phyloP scores from a whole-genome alignment of 1,140 invertebrate genomes.

The Zaprionus davidi region DNA sequence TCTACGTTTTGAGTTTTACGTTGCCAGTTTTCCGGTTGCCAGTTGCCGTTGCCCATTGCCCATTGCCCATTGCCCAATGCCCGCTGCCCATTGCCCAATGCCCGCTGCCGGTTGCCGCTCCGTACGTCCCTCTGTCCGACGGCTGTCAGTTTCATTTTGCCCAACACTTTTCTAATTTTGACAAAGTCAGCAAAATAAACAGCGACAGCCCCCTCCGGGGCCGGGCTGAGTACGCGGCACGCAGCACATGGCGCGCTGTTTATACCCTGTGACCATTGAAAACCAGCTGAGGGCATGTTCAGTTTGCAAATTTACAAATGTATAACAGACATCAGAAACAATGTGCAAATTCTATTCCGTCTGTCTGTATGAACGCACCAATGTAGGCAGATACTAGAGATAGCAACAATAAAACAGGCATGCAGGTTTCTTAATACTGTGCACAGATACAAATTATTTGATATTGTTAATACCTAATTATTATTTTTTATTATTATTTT shows the following conservation, averaged over 20 bases:
- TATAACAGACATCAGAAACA: too few species aligned
- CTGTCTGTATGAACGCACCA: background rate
- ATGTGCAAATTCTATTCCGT: too few species aligned
- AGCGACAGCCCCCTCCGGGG: constrained; percentile 17
- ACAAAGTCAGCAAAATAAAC: constrained; percentile 59
- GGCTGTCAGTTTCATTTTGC: constrained; percentile 54
- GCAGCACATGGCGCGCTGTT: constrained; percentile 5
- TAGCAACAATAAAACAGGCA: background rate
- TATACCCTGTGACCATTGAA: background rate
- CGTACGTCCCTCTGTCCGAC: background rate
- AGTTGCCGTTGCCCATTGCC: constrained; percentile 11
- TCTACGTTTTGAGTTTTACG: constrained; percentile 19
- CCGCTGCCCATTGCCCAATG: background rate
- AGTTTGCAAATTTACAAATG: background rate
- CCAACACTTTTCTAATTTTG: constrained; percentile 68
- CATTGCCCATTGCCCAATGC: background rate
- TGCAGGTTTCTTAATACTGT: background rate
- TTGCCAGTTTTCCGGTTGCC: constrained; percentile 20
- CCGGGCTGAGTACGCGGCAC: constrained; percentile 11
- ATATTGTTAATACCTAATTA: too few species aligned
- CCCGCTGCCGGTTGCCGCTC: background rate
- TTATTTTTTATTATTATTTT: too few species aligned
- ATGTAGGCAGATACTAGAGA: background rate
- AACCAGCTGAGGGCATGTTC: background rate
- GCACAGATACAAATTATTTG: background rate